Conservation (phyloP, 1,140 invertebrate species). For the Drosophila bocki region DNA sequence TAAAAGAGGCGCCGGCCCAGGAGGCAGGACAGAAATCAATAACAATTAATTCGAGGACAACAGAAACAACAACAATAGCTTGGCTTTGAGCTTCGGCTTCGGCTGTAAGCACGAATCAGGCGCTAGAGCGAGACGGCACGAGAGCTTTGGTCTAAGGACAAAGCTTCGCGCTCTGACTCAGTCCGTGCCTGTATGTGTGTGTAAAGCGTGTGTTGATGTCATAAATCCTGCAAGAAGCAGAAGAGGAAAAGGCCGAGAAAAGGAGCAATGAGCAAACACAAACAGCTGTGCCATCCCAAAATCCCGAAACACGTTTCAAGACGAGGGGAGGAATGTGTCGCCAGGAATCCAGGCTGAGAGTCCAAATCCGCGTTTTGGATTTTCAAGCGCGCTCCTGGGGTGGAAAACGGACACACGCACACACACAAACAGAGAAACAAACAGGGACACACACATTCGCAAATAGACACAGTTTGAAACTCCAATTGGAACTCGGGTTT, state of each 20-base stretch:
- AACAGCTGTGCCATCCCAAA: constrained; percentile 43
- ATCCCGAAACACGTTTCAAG: constrained; percentile 73
- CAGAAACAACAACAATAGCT: constrained; percentile 17
- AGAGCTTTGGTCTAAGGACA: constrained; percentile 67
- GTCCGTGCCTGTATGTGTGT: constrained; percentile 5
- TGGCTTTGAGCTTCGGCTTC: constrained; percentile 8
- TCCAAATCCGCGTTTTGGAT: constrained; percentile 52
- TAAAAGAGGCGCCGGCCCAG: constrained; percentile 1
- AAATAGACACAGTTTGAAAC: constrained; percentile 27
- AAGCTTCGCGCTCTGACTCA: constrained; percentile 47
- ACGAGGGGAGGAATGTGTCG: constrained; percentile 55
- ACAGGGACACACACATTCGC: background rate
- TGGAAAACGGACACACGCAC: constrained; percentile 47
- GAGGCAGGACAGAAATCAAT: constrained; percentile 55
- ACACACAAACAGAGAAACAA: background rate
- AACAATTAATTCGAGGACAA: constrained; percentile 58
- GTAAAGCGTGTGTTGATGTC: constrained; percentile 75
- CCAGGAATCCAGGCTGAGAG: constrained; percentile 32
- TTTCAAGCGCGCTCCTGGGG: constrained; percentile 52
- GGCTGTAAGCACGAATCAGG: constrained; percentile 61
- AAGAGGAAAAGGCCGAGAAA: background rate
- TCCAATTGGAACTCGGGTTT: constrained; percentile 20
- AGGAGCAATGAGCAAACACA: constrained; percentile 38
- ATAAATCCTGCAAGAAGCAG: constrained; percentile 49
- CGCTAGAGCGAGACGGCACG: constrained; percentile 30